Conservation (phyloP, 2,888 invertebrate genomes). For the Drosophila meridiana region DNA sequence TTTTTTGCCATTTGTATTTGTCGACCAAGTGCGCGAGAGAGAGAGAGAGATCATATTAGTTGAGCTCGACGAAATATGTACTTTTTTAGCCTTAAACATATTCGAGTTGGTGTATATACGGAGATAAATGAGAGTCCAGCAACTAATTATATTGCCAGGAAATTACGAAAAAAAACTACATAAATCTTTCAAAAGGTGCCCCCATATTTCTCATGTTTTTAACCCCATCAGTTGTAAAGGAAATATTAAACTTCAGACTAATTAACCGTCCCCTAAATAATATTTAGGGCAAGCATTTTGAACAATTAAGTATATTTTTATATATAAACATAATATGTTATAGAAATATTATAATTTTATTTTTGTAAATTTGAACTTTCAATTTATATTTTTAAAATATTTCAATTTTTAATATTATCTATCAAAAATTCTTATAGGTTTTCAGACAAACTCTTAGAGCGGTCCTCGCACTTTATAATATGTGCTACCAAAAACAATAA, state of each 20-base stretch:
- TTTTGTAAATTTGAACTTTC: no score
- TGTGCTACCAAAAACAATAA: no score
- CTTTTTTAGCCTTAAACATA: not conserved
- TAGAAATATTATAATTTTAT: no score
- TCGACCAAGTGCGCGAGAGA: not conserved
- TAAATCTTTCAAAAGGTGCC: not conserved
- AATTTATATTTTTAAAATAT: no score
- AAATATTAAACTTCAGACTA: not conserved
- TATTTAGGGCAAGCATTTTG: not conserved
- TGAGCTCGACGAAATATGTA: not conserved
- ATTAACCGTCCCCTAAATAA: not conserved
- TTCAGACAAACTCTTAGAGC: no score
- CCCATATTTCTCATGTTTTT: not conserved
- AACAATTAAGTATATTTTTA: not conserved
- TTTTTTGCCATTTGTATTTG: not conserved
- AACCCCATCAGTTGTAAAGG: not conserved
- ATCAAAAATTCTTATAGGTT: no score
- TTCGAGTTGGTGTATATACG: not conserved
- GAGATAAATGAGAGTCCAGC: not conserved
- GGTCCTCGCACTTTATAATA: no score
- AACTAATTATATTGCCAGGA: not conserved
- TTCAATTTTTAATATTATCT: no score
- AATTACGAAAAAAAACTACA: not conserved
- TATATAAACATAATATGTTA: no score
- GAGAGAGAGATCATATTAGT: not conserved